Base-by-base conservation (phyloP, 2,797 vertebrate genomes). In the Channallabes apus region DNA sequence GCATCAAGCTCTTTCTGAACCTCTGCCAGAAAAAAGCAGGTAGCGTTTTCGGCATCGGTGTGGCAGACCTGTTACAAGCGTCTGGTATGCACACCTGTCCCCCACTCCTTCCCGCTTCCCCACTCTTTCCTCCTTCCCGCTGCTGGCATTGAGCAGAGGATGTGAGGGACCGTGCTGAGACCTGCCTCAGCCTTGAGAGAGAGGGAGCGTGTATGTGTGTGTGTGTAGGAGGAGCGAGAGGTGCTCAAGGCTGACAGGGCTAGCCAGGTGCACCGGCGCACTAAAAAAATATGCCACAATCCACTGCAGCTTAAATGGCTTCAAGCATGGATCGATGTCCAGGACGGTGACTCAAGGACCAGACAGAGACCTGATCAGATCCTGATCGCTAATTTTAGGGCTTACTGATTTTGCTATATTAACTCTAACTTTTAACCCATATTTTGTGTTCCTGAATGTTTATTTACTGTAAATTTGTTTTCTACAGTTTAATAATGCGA, bases 31-130 rank as follows among this genome's bases (percentile, higher is more conserved):
- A 72, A 72, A 84, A 88, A 88, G 90, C 90, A 92, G 90, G 93
- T 92, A 92, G 90, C 89, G 90, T 92, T 83, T 79, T 41, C 59
- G 65, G 85, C 87, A 91, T 89, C 51, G n/a, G 81, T 46, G n/a
- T 72, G 71, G 82, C 84, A 87, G 89, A 86, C 92, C 90, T 91
- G 71, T 90, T 73, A 82, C 88, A 88, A 86, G 92, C 88, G 91
- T 93, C 93, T 94, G 94, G 94, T 94, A 94, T 94, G 94, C 94
- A 94, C 94, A 95, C 94, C 95, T 95, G 94, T 93, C 94, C 91
- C 89, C 85, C 89, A 3, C 69, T 77, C 82, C 80, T 86, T 83
- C 87, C 69, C 41, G 58, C 59, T 79, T 82, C 86, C 81, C 90
- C 85, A 84, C 84, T 84, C 78, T 0, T 82, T 89, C 87, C 89